These are phyloP conservation scores for Amorpha juglandis DNA, from an alignment of 2,888 invertebrate genomes.

Conservation along the genomic window DNA sequence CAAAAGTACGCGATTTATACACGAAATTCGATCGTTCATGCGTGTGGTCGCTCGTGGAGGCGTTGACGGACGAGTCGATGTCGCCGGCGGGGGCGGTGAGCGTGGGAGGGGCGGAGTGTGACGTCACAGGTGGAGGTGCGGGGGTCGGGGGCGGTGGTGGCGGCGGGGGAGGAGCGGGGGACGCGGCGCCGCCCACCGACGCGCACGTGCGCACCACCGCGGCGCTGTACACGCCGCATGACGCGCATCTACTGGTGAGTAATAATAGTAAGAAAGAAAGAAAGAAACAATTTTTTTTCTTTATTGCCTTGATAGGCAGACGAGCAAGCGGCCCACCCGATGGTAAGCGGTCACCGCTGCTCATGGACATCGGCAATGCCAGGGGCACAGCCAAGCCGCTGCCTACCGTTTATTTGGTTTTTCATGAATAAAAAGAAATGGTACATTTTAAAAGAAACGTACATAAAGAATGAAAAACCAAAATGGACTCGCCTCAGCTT, in stretches of 20 bases:
- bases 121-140: slow-evolving; percentile 54
- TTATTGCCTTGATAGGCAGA: no score
- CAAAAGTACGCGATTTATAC: slow-evolving; percentile 88
- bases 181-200: slow-evolving; percentile 61
- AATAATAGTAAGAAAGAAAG: no score
- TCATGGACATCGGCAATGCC: no score
- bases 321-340: no score
- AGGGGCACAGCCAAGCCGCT: no score
- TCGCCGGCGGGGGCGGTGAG: slow-evolving; percentile 55
- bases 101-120: slow-evolving; percentile 86
- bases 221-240: slow-evolving; percentile 61
- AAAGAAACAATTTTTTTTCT: no score
- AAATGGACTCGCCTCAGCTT: no score
- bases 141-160: slow-evolving; percentile 30
- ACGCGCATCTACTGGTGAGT: slow-evolving; percentile 64
- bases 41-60: slow-evolving; percentile 91
- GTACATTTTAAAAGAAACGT: no score
- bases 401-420: no score
- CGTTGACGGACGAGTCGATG: slow-evolving; percentile 79
- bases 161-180: slow-evolving; percentile 47
- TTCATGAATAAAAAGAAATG: no score
- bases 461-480: no score
- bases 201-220: slow-evolving; percentile 47
- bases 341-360: no score
- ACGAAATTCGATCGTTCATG: slow-evolving; percentile 91